Evolutionary conservation across 2,888 invertebrate species (phyloP).

Genomic region (Drosophila infuscata): DNA sequence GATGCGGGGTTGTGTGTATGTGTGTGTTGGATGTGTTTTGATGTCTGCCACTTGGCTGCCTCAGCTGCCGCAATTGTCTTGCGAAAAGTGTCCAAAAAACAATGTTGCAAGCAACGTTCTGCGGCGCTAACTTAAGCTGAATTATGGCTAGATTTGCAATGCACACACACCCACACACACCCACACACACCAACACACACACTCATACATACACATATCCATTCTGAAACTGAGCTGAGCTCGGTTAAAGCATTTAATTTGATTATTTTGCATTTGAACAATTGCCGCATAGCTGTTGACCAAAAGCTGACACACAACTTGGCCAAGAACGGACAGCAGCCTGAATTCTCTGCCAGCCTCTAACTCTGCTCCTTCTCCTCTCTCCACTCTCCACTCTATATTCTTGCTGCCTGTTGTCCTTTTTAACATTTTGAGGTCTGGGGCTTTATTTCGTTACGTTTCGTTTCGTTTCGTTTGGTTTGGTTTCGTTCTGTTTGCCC

Average conservation of each 20-base stretch:
- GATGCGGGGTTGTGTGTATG: constrained; percentile 50
- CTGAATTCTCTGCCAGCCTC: constrained; percentile 18
- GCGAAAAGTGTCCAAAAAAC: constrained; percentile 33
- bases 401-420: constrained; percentile 56
- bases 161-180: constrained; percentile 4
- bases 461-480: constrained; percentile 68
- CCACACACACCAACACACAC: constrained; percentile 1
- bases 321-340: constrained; percentile 44
- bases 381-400: neutral
- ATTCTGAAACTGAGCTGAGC: neutral
- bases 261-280: constrained; percentile 64
- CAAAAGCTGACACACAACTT: constrained; percentile 61
- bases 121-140: constrained; percentile 41
- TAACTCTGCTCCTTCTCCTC: neutral
- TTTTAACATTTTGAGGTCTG: constrained; percentile 77
- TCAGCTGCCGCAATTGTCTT: constrained; percentile 32
- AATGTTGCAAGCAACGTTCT: constrained; percentile 26
- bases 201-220: constrained; percentile 6
- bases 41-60: constrained; percentile 77
- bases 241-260: constrained; percentile 65
- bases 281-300: constrained; percentile 50
- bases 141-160: constrained; percentile 47
- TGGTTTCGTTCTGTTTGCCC: constrained; percentile 67
- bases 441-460: constrained; percentile 79
- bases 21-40: constrained; percentile 61